Conservation (phyloP, 2,888 invertebrate species). For the Polyommatus iphigenia region DNA sequence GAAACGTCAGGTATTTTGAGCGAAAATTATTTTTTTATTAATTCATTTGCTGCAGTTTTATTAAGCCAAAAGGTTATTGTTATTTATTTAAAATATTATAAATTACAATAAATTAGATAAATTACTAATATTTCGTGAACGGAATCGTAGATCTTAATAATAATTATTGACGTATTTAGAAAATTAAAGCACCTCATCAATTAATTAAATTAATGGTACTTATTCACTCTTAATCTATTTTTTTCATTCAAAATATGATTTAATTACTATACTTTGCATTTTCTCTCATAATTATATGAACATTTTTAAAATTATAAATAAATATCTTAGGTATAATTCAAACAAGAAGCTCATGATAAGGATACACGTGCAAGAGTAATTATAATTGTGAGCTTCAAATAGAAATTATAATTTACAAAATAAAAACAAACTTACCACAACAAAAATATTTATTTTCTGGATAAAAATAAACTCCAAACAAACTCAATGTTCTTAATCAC, state of each 20-base stretch:
- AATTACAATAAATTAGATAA: neutral
- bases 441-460: slow-evolving; percentile 30
- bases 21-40: slow-evolving; percentile 14
- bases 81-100: neutral
- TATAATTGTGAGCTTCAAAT: neutral
- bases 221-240: neutral
- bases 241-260: neutral
- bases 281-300: neutral
- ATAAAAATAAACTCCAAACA: slow-evolving; percentile 53
- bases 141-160: neutral
- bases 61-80: neutral
- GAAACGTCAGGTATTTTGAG: slow-evolving; percentile 71
- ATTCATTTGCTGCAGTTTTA: neutral
- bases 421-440: slow-evolving; percentile 28
- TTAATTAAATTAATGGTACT: neutral
- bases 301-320: neutral
- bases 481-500: slow-evolving; percentile 63
- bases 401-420: neutral
- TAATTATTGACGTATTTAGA: neutral
- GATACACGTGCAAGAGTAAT: neutral
- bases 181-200: neutral
- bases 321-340: too few relatives aligned
- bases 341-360: neutral
- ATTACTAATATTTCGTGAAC: neutral
- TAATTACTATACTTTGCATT: neutral